Conservation (phyloP, 2,888 invertebrate genomes). For the Atrina japonica region DNA sequence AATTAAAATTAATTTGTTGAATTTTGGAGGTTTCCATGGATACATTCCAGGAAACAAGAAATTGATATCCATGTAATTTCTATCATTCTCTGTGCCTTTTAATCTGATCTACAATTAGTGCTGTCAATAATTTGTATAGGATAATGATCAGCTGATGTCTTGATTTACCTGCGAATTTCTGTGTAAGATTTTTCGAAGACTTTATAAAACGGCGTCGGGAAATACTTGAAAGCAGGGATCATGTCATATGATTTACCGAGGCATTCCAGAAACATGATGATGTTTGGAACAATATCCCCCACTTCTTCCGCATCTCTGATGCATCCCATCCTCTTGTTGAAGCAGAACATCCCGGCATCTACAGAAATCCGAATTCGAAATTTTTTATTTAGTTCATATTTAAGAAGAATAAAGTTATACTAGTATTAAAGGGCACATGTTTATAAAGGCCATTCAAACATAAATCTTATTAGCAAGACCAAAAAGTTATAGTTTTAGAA, state of each 20-base stretch:
- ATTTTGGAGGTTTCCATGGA: too few species aligned
- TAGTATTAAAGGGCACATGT: background rate
- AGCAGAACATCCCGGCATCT: constrained; percentile 32
- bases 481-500: background rate
- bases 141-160: constrained; percentile 9
- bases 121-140: too few species aligned
- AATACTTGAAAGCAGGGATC: constrained; percentile 19
- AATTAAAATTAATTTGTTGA: too few species aligned
- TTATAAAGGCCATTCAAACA: background rate
- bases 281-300: background rate
- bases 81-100: too few species aligned
- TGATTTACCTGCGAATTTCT: too few species aligned
- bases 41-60: too few species aligned
- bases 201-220: constrained; percentile 18
- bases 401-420: background rate
- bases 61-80: too few species aligned
- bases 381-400: too few species aligned
- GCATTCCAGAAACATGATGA: constrained; percentile 1
- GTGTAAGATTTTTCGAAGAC: constrained; percentile 15
- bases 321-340: background rate
- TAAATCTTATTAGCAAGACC: background rate
- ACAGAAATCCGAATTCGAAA: too few species aligned
- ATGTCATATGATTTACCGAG: constrained; percentile 22
- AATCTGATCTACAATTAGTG: too few species aligned
- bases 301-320: background rate